Base-by-base conservation (phyloP, 2,888 invertebrate genomes). In the Aromia moschata region DNA sequence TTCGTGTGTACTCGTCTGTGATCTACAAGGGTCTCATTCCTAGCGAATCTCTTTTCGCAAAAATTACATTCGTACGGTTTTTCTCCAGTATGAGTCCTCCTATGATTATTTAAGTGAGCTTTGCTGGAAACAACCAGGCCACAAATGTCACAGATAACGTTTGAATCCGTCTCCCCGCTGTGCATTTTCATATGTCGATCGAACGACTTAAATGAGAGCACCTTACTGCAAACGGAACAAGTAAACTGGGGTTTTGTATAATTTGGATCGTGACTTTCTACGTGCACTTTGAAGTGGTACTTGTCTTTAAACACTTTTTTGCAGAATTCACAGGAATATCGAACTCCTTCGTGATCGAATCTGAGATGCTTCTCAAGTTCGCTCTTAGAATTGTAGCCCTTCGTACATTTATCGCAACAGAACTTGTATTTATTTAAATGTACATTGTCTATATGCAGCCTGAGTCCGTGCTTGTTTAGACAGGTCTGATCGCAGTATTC, bases 1-100 rank as follows among this genome's bases (percentile, higher is more conserved):
- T 83, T 83, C n/a, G 82, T 84, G 58, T 85, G 85, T 44, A 81
- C 82, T 0, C 81, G 69, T 81, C 83, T 81, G 62, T 84, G 65
- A 31, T 46, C 44, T 41, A 31, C 30, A 4, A 65, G 47, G 7
- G 20, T 25, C 41, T 43, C 16, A 3, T 56, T 52, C 9, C 30
- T 62, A 12, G 31, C 49, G 43, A 66, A 64, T 2, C 33, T 11
- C 45, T 68, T 64, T 0, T 49, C 62, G 49, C 68, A 68, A 18
- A 36, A 30, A 5, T 62, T 54, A 30, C 70, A 70, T 18, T 44
- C 49, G 41, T 58, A 62, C 2, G 62, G 62, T 53, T 58, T 64
- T 36, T 57, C 64, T 18, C 67, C 65, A 7, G 62, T 65, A 16
- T 66, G 65, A 0, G 44, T 64, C 20, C 57, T 53, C 11, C 53